Evolutionary conservation across 2,888 invertebrate species (phyloP).

Genomic region (Chesias legatella): DNA sequence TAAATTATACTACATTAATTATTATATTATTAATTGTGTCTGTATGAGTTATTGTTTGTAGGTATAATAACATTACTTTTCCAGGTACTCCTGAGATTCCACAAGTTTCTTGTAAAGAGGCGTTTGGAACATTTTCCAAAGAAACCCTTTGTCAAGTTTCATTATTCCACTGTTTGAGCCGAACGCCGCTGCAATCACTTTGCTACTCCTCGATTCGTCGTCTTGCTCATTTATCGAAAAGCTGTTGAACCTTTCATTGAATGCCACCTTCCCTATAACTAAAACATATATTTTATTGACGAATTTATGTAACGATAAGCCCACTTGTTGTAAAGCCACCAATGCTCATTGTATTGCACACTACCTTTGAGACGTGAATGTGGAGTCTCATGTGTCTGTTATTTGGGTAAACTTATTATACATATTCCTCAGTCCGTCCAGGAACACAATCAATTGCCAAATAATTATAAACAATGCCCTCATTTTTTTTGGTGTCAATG

Average conservation of each 20-base stretch:
- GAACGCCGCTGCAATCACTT: constrained; percentile 86
- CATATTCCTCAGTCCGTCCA: too few relatives aligned
- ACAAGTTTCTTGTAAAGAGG: constrained; percentile 85
- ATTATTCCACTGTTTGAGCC: constrained; percentile 86
- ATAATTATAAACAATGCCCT: too few relatives aligned
- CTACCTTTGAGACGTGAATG: too few relatives aligned
- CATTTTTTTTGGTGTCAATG: too few relatives aligned
- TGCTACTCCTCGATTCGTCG: constrained; percentile 82
- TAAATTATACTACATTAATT: too few relatives aligned
- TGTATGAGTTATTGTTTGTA: too few relatives aligned
- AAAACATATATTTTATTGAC: constrained; percentile 17
- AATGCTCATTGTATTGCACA: too few relatives aligned
- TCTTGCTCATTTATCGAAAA: constrained; percentile 82
- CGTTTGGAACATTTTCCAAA: constrained; percentile 87
- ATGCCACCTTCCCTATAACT: constrained; percentile 88
- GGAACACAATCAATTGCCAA: too few relatives aligned
- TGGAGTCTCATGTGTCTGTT: too few relatives aligned
- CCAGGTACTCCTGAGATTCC: constrained; percentile 86
- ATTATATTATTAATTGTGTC: too few relatives aligned
- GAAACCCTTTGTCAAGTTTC: constrained; percentile 84
- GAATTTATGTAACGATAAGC: not conserved
- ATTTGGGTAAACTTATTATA: too few relatives aligned
- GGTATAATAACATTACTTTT: constrained; percentile 67
- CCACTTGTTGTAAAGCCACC: too few relatives aligned
- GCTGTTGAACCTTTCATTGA: constrained; percentile 85